These are phyloP conservation scores for Cepphus grylle DNA, from an alignment of 2,113 vertebrate species.

Conservation along the genomic window DNA sequence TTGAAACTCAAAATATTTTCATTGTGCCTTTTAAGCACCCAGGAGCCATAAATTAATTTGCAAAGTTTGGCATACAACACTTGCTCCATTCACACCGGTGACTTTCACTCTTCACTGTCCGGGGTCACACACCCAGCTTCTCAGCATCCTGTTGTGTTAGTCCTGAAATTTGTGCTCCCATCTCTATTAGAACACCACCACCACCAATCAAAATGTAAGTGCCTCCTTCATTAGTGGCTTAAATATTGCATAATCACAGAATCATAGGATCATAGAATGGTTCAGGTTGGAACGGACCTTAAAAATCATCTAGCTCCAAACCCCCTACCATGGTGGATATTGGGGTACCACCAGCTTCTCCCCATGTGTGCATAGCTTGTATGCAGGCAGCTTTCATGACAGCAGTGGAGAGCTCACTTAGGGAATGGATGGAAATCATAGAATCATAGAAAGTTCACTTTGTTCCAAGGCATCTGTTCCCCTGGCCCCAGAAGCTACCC, in stretches of 20 bases:
- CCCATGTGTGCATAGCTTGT: not conserved
- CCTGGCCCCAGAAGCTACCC: not conserved
- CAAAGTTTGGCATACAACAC: not conserved
- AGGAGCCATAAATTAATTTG: not conserved
- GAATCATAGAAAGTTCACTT: not conserved
- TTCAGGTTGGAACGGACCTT: too few relatives aligned
- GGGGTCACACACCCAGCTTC: not conserved
- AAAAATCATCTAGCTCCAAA: too few relatives aligned
- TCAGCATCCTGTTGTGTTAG: not conserved
- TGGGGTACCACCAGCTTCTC: not conserved
- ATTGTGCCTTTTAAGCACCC: not conserved
- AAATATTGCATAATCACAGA: not conserved
- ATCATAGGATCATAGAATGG: too few relatives aligned
- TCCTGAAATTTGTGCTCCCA: not conserved
- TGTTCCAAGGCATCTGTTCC: not conserved
- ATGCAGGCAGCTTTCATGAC: not conserved
- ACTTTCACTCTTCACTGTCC: not conserved
- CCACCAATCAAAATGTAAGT: not conserved
- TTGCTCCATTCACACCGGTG: not conserved
- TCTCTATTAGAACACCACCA: too few relatives aligned
- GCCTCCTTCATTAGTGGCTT: not conserved
- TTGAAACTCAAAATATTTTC: not conserved
- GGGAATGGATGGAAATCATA: not conserved
- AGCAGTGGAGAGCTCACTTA: not conserved
- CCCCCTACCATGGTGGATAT: not conserved